Conservation (phyloP, 1,140 invertebrate species). For the Scaptomyza hsui region DNA sequence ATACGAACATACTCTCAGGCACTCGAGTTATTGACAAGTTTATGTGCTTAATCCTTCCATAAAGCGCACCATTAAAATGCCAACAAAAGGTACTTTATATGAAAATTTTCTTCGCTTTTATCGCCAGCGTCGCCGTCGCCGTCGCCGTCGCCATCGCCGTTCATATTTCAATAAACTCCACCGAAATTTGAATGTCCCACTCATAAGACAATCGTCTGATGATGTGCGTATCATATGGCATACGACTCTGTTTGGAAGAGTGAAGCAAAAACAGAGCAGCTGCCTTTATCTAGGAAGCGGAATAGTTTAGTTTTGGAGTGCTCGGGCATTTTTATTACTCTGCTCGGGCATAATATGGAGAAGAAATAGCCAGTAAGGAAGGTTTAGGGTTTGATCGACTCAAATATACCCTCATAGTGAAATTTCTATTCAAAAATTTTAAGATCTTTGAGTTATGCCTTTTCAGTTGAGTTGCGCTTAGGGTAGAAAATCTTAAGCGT, state of each 20-base stretch:
- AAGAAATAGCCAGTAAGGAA: slow-evolving; percentile 29
- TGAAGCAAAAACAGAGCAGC: slow-evolving; percentile 7
- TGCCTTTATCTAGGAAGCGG: slow-evolving; percentile 3
- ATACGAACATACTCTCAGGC: slow-evolving; percentile 48
- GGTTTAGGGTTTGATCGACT: background rate
- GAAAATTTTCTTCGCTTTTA: slow-evolving; percentile 75
- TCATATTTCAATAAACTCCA: slow-evolving; percentile 79
- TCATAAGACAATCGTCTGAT: slow-evolving; percentile 66
- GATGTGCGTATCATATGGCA: slow-evolving; percentile 68
- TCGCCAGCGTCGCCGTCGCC: slow-evolving; percentile 33
- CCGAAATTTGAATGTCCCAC: slow-evolving; percentile 70
- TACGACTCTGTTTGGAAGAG: too few relatives aligned
- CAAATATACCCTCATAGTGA: slow-evolving; percentile 5
- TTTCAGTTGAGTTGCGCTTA: background rate
- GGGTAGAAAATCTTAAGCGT: slow-evolving; percentile 5
- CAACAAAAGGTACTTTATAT: slow-evolving; percentile 83
- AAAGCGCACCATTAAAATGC: slow-evolving; percentile 81
- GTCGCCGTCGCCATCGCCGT: slow-evolving; percentile 20
- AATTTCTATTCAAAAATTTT: background rate
- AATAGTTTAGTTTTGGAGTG: slow-evolving; percentile 50
- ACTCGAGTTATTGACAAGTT: slow-evolving; percentile 83
- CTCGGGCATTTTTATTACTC: slow-evolving; percentile 71
- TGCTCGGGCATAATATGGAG: slow-evolving; percentile 58
- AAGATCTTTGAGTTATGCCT: background rate
- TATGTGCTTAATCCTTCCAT: slow-evolving; percentile 82